phyloP scores from a whole-genome alignment of 2,113 vertebrate species.

The Alosa alosa region DNA sequence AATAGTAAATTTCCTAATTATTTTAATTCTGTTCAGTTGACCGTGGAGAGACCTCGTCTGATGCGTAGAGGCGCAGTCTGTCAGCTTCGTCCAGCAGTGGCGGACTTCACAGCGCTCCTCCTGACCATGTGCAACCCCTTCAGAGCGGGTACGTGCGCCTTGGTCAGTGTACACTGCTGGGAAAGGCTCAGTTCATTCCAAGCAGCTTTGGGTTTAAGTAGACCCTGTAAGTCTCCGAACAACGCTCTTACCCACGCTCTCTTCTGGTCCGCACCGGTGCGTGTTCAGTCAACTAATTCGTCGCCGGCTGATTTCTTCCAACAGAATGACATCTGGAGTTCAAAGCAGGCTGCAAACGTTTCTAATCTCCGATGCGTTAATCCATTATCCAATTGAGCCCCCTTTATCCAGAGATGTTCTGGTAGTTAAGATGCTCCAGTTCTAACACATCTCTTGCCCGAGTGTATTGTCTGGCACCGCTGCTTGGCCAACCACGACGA shows the following conservation, averaged over 20 bases:
- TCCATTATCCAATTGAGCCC: conserved; percentile 57
- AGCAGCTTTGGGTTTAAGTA: conserved; percentile 37
- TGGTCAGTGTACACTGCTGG: conserved; percentile 49
- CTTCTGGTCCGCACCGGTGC: conserved; percentile 63
- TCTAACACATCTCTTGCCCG: not conserved
- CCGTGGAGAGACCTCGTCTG: not conserved
- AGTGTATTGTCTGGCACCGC: not conserved
- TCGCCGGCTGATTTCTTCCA: conserved; percentile 54
- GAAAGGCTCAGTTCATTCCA: conserved; percentile 16
- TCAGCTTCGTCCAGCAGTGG: not conserved
- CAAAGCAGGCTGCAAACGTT: conserved; percentile 33
- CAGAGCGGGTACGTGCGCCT: conserved; percentile 31
- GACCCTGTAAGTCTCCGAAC: conserved; percentile 47
- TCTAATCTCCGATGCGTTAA: conserved; percentile 51
- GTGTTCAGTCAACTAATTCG: conserved; percentile 57
- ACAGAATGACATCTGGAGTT: conserved; percentile 66
- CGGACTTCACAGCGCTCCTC: conserved; percentile 26
- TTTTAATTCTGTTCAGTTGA: not conserved
- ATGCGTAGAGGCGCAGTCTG: conserved; percentile 6
- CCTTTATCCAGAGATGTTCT: conserved; percentile 51
- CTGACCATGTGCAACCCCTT: conserved; percentile 37
- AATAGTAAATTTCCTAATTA: not conserved
- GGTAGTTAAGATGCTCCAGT: not conserved
- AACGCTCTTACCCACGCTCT: conserved; percentile 40
- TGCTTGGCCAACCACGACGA: not conserved